A percentile compares a stretch with the other conserved stretches of the same genome.
These are phyloP conservation scores for Lagria hirta DNA, from an alignment of 2,888 invertebrate species.

Conservation along the genomic window DNA sequence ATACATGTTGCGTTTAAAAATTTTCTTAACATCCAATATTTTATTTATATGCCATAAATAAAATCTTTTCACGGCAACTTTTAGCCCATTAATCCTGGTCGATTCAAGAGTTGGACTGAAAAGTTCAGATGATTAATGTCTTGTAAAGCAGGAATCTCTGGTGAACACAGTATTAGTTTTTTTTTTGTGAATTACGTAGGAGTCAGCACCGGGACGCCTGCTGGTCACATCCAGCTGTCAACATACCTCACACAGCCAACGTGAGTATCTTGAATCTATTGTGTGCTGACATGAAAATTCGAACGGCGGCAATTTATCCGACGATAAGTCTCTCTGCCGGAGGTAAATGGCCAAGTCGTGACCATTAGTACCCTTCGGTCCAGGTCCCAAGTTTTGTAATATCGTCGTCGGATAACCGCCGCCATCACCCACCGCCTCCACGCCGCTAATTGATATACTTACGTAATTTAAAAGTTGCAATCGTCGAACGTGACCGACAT, in stretches of 20 bases:
- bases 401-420: conserved; percentile 26
- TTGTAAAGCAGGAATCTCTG: no score
- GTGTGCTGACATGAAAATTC: conserved; percentile 59
- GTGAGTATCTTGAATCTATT: conserved; percentile 52
- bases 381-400: conserved; percentile 45
- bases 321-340: conserved; percentile 62
- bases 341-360: conserved; percentile 65
- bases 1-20: no score
- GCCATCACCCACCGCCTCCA: conserved; percentile 25
- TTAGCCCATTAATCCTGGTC: no score
- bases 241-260: conserved; percentile 52
- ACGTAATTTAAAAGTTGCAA: conserved; percentile 17
- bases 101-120: no score
- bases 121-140: no score
- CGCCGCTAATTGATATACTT: conserved; percentile 36
- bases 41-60: no score
- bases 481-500: conserved; percentile 19
- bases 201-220: conserved; percentile 29
- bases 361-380: conserved; percentile 57
- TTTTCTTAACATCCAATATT: no score
- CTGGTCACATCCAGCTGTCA: conserved; percentile 51
- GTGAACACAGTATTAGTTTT: no score
- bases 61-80: no score
- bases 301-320: conserved; percentile 60
- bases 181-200: no score